Evolutionary conservation across 2,888 invertebrate genomes (phyloP), one percentile per base, ranked within the genome.

Genomic region (Globia sparganii): DNA sequence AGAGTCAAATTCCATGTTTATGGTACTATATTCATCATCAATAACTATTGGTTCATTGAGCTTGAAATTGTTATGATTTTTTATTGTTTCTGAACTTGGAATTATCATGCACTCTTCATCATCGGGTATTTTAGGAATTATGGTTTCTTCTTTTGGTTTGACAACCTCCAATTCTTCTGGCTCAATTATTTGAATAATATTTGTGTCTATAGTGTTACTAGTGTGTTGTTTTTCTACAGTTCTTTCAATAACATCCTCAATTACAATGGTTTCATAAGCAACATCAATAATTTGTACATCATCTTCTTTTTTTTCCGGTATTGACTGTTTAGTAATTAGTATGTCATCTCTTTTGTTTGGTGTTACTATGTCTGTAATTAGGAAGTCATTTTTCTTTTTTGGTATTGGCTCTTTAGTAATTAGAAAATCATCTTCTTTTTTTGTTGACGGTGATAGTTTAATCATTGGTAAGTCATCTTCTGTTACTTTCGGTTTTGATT

Each of bases 221-320:
- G 21, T 56, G 1, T 70, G 49, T 59, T 56, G 13, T 13, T 61
- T 65, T 13, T 13, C 21, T 31, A 25, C 21, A 71, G 31, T 46
- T 13, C 0, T 64, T 34, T 75, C 59, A 46, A 15, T 21, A n/a
- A 40, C 37, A 71, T 88, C 85, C 31, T 80, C 73, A 67, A 91
- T 77, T 40, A 84, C 72, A 75, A 91, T 87, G 58, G 91, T 90
- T 53, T 90, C 90, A 87, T 75, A 85, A 0, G 89, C 77, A 61
- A 70, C 74, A 46, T 90, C 88, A 69, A 90, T 82, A 46, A 91
- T 75, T 77, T 91, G 13, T 40, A 82, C 5, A 53, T 77, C 76
- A 43, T 77, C 62, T 49, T 73, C 61, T 9, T 56, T 43, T 53
- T 62, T 28, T 58, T 8, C 28, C 3, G 0, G 11, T 34, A 46